A percentile compares a stretch with the other conserved stretches of the same genome.
Evolutionary conservation across 2,797 vertebrate species (phyloP).

Genomic region (Monodelphis domestica): DNA sequence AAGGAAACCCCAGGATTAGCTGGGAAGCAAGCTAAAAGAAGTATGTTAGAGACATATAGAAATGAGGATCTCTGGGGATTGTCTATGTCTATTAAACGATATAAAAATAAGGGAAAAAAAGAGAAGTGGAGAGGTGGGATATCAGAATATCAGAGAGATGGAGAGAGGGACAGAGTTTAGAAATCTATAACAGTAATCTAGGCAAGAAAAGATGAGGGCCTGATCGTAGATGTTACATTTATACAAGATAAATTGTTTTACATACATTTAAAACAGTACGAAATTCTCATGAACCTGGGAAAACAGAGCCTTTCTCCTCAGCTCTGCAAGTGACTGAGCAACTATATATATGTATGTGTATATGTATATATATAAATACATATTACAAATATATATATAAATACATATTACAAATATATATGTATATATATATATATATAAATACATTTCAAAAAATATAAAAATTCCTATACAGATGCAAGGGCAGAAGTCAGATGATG

Average conservation of each 20-base stretch:
- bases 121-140: too few species aligned
- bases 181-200: background rate
- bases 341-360: too few species aligned
- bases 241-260: background rate
- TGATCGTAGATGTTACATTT: background rate
- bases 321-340: background rate
- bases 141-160: too few species aligned
- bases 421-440: too few species aligned
- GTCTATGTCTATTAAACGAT: background rate
- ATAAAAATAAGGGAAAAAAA: background rate
- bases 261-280: constrained; percentile 29
- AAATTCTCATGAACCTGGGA: constrained; percentile 11
- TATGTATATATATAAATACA: too few species aligned
- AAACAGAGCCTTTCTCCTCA: background rate
- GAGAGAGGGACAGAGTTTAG: background rate
- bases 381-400: too few species aligned
- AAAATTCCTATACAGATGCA: background rate
- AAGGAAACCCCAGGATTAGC: background rate
- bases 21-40: too few species aligned
- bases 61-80: background rate
- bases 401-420: too few species aligned
- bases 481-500: background rate
- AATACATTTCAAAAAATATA: too few species aligned
- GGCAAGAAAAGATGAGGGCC: background rate
- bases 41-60: background rate